phyloP scores from a whole-genome alignment of 2,113 vertebrate genomes.

The Prochilodus magdalenae region DNA sequence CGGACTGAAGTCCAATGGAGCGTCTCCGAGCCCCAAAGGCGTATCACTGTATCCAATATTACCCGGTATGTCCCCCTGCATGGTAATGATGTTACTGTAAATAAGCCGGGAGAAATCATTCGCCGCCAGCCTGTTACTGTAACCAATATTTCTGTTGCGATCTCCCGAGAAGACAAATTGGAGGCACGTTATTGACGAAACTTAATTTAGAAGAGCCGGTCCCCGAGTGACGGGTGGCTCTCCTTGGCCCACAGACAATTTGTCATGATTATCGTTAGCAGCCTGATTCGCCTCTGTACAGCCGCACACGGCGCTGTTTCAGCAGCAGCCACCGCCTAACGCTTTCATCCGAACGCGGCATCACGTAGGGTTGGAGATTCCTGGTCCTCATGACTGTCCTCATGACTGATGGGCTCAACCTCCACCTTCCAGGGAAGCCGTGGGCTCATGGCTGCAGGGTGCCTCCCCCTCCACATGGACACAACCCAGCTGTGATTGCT shows the following conservation, averaged over 20 bases:
- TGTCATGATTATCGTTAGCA: conserved; percentile 71
- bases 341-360: background rate
- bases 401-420: too few species aligned
- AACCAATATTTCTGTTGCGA: conserved; percentile 78
- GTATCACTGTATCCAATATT: conserved; percentile 59
- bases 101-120: conserved; percentile 76
- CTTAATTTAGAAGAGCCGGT: conserved; percentile 76
- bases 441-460: background rate
- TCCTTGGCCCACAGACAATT: conserved; percentile 64
- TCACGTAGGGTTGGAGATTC: background rate
- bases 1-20: background rate
- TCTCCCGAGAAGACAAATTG: conserved; percentile 75
- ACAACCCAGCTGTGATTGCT: background rate
- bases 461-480: background rate
- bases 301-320: conserved; percentile 18
- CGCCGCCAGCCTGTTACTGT: conserved; percentile 77
- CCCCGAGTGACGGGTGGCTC: conserved; percentile 62
- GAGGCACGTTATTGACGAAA: conserved; percentile 81
- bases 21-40: conserved; percentile 40
- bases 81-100: conserved; percentile 70
- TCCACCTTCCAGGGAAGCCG: too few species aligned
- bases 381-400: too few species aligned
- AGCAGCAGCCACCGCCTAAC: background rate
- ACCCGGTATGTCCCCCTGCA: conserved; percentile 67
- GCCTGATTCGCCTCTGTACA: conserved; percentile 50